A percentile compares a stretch with the other conserved stretches of the same genome.
Conservation (phyloP, 2,797 vertebrate species). For the Spheniscus humboldti region DNA sequence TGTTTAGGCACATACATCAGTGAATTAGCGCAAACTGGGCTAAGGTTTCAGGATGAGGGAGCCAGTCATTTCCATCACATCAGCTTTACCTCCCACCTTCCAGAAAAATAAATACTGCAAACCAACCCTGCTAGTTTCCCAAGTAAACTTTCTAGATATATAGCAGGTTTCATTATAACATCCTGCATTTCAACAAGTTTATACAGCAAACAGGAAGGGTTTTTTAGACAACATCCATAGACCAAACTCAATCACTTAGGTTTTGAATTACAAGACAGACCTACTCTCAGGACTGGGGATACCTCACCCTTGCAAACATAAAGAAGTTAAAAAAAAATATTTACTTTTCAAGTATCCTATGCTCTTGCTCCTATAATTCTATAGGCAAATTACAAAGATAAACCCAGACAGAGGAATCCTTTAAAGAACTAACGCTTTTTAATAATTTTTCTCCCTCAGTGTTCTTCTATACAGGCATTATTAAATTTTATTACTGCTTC, state of each 20-base stretch:
- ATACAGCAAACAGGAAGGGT: background rate
- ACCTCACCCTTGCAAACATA: background rate
- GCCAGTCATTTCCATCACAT: slow-evolving; percentile 71
- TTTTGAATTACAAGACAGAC: slow-evolving; percentile 31
- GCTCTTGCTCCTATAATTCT: background rate
- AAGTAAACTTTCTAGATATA: slow-evolving; percentile 53
- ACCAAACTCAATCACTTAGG: background rate
- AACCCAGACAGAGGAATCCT: background rate
- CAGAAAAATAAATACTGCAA: slow-evolving; percentile 62
- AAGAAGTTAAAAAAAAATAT: slow-evolving; percentile 14
- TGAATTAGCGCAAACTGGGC: slow-evolving; percentile 65
- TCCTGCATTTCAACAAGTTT: slow-evolving; percentile 5
- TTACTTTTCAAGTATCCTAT: background rate
- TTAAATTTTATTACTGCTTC: background rate
- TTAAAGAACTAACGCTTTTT: background rate
- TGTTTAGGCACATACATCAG: slow-evolving; percentile 83
- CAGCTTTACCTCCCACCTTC: slow-evolving; percentile 54
- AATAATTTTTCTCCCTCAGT: background rate
- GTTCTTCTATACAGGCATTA: background rate
- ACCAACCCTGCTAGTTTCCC: slow-evolving; percentile 48
- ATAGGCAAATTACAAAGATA: background rate
- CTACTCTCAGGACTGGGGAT: background rate
- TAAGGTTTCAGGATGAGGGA: slow-evolving; percentile 68
- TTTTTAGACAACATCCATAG: background rate
- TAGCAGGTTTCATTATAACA: slow-evolving; percentile 52